Conservation (phyloP, 2,113 vertebrate species). For the Butorides virescens region DNA sequence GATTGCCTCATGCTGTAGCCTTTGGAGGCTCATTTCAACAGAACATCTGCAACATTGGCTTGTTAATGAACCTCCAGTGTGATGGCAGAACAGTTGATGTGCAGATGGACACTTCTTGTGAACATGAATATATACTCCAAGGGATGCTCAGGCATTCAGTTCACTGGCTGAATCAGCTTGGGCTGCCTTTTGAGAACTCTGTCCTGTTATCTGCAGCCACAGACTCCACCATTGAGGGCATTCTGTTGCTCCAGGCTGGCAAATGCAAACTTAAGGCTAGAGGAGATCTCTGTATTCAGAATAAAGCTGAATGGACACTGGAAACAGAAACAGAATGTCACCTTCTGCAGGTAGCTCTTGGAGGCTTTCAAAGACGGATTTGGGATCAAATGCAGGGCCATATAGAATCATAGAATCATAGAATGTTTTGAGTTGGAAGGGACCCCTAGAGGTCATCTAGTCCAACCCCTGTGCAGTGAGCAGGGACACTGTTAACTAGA, state of each 20-base stretch:
- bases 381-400: background rate
- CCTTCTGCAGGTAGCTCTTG: slow-evolving; percentile 51
- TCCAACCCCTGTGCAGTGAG: no score
- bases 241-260: slow-evolving; percentile 72
- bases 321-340: slow-evolving; percentile 70
- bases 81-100: slow-evolving; percentile 64
- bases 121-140: slow-evolving; percentile 36
- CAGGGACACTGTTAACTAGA: no score
- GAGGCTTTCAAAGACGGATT: background rate
- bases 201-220: slow-evolving; percentile 45
- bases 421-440: no score
- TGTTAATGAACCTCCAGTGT: slow-evolving; percentile 64
- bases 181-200: slow-evolving; percentile 69
- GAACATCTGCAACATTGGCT: slow-evolving; percentile 27
- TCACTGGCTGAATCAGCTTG: slow-evolving; percentile 49
- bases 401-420: no score
- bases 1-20: slow-evolving; percentile 65
- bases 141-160: slow-evolving; percentile 75
- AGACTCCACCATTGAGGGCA: slow-evolving; percentile 26
- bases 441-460: no score
- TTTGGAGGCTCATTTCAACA: slow-evolving; percentile 63
- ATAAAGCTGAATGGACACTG: slow-evolving; percentile 68
- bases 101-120: slow-evolving; percentile 69
- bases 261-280: slow-evolving; percentile 70
- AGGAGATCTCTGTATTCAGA: slow-evolving; percentile 16